Evolutionary conservation across 2,797 vertebrate genomes (phyloP).

Genomic region (Fundulus diaphanus): DNA sequence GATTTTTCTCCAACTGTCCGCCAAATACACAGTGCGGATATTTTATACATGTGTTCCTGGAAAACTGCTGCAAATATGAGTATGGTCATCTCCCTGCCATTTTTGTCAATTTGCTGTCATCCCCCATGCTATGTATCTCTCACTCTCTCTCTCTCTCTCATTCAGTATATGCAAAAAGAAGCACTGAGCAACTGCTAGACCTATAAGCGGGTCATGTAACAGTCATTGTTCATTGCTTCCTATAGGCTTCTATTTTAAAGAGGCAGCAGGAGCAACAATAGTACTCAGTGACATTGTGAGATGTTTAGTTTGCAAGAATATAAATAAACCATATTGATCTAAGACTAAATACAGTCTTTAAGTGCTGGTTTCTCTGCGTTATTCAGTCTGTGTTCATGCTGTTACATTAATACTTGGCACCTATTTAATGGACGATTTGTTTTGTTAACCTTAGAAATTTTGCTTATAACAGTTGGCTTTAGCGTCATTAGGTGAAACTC

Average conservation of each 20-base stretch:
- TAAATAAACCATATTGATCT: slow-evolving; percentile 61
- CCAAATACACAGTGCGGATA: slow-evolving; percentile 11
- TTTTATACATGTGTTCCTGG: not conserved
- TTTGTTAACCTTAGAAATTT: slow-evolving; percentile 1
- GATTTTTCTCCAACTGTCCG: slow-evolving; percentile 7
- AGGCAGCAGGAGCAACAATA: slow-evolving; percentile 73
- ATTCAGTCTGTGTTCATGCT: slow-evolving; percentile 11
- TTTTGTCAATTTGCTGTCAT: slow-evolving; percentile 6
- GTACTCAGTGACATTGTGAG: slow-evolving; percentile 55
- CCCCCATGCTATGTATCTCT: slow-evolving; percentile 16
- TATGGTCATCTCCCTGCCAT: slow-evolving; percentile 5
- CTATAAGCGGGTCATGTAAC: slow-evolving; percentile 84
- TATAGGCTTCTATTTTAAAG: slow-evolving; percentile 80
- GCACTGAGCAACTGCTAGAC: slow-evolving; percentile 70
- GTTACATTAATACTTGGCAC: slow-evolving; percentile 6
- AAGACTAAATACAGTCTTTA: slow-evolving; percentile 31
- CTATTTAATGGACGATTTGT: slow-evolving; percentile 12
- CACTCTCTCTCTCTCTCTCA: not conserved
- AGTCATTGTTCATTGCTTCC: slow-evolving; percentile 86
- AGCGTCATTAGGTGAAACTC: slow-evolving; percentile 31
- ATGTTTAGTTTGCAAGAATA: slow-evolving; percentile 52
- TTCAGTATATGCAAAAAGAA: not conserved
- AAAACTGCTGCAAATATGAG: not conserved
- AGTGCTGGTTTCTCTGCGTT: not conserved
- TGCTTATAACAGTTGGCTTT: slow-evolving; percentile 33